Percentiles rank a stretch among this genome's conserved stretches.
Evolutionary conservation across 2,888 invertebrate genomes (phyloP).

Genomic region (Andrena dorsata): DNA sequence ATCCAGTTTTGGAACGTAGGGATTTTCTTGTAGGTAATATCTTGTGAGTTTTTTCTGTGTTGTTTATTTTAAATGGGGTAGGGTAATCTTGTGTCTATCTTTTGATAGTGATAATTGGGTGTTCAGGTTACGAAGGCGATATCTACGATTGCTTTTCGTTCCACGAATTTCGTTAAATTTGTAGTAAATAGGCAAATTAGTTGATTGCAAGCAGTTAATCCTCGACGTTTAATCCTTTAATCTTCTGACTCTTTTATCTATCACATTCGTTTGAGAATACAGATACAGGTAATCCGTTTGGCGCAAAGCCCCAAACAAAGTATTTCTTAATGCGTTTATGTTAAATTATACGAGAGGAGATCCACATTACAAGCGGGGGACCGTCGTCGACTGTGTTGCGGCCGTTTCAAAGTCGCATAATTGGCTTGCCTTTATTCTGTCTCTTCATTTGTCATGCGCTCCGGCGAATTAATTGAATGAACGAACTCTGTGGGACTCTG

Average conservation of each 20-base stretch:
- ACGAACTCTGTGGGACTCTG: not conserved
- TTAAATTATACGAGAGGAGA: constrained; percentile 11
- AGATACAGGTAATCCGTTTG: constrained; percentile 21
- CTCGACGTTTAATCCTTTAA: constrained; percentile 10
- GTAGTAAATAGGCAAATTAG: not conserved
- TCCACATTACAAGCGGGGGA: not conserved
- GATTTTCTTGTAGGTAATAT: not conserved
- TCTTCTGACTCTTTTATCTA: not conserved
- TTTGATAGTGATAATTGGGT: no score
- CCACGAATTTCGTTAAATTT: no score
- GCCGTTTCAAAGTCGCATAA: constrained; percentile 7
- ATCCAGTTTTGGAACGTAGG: not conserved
- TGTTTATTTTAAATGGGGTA: no score
- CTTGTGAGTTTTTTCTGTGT: no score
- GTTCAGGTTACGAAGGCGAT: no score
- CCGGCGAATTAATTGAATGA: constrained; percentile 39
- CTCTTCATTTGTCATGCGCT: constrained; percentile 25
- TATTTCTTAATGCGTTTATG: constrained; percentile 29
- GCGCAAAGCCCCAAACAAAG: not conserved
- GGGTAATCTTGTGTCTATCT: no score
- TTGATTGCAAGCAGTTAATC: not conserved
- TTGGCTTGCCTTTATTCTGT: constrained; percentile 38
- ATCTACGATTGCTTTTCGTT: no score
- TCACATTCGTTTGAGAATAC: not conserved
- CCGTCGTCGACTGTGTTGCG: constrained; percentile 17